Evolutionary conservation across 2,113 vertebrate genomes (phyloP), one percentile per base, ranked within the genome.

Genomic region (Sebastes fasciatus): DNA sequence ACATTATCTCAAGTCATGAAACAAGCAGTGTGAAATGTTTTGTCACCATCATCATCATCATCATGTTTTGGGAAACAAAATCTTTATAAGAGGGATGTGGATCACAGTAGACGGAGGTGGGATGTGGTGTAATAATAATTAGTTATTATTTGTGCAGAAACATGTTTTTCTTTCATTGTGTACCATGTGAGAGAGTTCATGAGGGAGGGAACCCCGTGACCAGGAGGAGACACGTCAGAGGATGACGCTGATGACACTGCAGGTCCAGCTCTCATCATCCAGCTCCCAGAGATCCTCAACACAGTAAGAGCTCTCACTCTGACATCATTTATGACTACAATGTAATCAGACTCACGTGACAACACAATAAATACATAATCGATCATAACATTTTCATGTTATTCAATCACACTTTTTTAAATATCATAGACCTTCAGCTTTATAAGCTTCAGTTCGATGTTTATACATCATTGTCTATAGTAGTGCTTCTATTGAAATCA

Each of bases 261-360:
- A 26, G 16, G 45, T 2, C 2, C 12, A 55, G 58, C 81, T 48
- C 19, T 60, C 70, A 42, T 82, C 74, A 75, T n/a, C 46, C 60
- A 26, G 16, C 42, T 43, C 1, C 45, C 79, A 54, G 19, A 79
- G 85, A 86, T 42, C 62, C 9, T 26, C 51, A 26, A 12, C 6
- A 55, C 0, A 0, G 0, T 0, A 26, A 42, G 79, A 77, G 46
- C 23, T 43, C 79, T 79, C 82, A 82, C 82, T 87, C 81, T 1
- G 70, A 12, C 2, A 2, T 11, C 8, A 19, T 0, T 52, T 64
- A 12, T 8, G 1, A 57, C 1, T 4, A 13, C 43, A 8, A 23
- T 5, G 1, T 8, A 48, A 48, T 19, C 2, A 11, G 16, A 71
- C 4, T 52, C 40, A 46, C 12, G 21, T 34, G 21, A 34, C n/a